Percentiles rank a stretch among this genome's conserved stretches.
phyloP scores from a whole-genome alignment of 2,888 invertebrate species.

The Parnassius mnemosyne region DNA sequence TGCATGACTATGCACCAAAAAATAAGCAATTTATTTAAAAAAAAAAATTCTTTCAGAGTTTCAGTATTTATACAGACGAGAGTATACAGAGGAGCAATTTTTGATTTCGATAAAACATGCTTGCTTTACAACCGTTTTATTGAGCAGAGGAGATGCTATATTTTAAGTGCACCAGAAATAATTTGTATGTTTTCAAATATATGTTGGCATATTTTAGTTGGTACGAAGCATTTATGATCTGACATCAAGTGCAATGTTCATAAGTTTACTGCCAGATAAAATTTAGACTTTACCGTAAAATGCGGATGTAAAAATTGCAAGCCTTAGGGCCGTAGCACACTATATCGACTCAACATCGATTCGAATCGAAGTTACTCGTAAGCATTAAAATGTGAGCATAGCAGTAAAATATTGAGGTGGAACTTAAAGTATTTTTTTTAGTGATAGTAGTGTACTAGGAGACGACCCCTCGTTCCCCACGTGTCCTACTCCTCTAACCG shows the following conservation, averaged over 20 bases:
- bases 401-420: too few relatives aligned
- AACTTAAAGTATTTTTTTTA: too few relatives aligned
- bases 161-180: conserved; percentile 7
- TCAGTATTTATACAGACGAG: too few relatives aligned
- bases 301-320: conserved; percentile 17
- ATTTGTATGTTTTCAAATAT: conserved; percentile 29
- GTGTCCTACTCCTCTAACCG: too few relatives aligned
- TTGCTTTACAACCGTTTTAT: conserved; percentile 52
- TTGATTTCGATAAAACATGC: conserved; percentile 42
- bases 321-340: conserved; percentile 18
- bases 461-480: too few relatives aligned
- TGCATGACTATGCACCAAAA: too few relatives aligned
- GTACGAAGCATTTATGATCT: conserved; percentile 20
- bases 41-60: too few relatives aligned
- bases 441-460: too few relatives aligned
- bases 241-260: conserved; percentile 18
- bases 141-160: conserved; percentile 36
- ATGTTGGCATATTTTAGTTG: conserved; percentile 16
- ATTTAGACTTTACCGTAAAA: conserved; percentile 16
- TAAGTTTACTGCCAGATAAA: conserved; percentile 24
- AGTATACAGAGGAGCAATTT: conserved; percentile 27
- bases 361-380: too few relatives aligned
- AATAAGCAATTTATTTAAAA: too few relatives aligned
- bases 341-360: conserved; percentile 27
- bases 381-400: too few relatives aligned